phyloP scores from a whole-genome alignment of 2,888 invertebrate genomes.

The Euphydryas editha region DNA sequence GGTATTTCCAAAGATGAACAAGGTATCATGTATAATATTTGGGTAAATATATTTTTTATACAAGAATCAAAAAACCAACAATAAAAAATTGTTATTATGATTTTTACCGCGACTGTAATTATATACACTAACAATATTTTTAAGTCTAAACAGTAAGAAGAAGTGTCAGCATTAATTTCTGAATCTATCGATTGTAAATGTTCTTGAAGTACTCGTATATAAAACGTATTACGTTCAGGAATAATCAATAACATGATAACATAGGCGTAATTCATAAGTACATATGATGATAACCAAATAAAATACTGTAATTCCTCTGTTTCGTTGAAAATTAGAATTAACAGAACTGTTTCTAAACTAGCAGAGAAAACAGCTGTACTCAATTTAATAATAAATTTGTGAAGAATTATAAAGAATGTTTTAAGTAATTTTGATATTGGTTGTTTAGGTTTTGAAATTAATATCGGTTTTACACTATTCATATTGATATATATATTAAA shows the following conservation, averaged over 20 bases:
- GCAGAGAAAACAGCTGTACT: neutral
- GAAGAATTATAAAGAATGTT: conserved; percentile 3
- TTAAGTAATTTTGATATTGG: neutral
- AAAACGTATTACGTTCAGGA: neutral
- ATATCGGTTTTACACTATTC: neutral
- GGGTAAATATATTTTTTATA: neutral
- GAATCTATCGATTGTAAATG: neutral
- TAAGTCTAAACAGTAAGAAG: neutral
- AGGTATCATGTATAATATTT: neutral
- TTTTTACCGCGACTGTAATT: neutral
- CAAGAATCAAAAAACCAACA: neutral
- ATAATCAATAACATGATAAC: neutral
- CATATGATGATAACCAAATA: too few relatives aligned
- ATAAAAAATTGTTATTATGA: neutral
- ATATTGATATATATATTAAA: too few relatives aligned
- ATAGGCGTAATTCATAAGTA: neutral
- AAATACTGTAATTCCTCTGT: too few relatives aligned
- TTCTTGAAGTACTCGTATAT: neutral
- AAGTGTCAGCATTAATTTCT: neutral
- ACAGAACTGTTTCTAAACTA: neutral
- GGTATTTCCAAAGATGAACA: neutral
- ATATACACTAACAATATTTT: conserved; percentile 10
- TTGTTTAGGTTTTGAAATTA: neutral
- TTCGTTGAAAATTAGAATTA: too few relatives aligned
- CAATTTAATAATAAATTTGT: neutral